Base-by-base conservation (phyloP, 2,888 invertebrate genomes). In the Neoitamus cyanurus region DNA sequence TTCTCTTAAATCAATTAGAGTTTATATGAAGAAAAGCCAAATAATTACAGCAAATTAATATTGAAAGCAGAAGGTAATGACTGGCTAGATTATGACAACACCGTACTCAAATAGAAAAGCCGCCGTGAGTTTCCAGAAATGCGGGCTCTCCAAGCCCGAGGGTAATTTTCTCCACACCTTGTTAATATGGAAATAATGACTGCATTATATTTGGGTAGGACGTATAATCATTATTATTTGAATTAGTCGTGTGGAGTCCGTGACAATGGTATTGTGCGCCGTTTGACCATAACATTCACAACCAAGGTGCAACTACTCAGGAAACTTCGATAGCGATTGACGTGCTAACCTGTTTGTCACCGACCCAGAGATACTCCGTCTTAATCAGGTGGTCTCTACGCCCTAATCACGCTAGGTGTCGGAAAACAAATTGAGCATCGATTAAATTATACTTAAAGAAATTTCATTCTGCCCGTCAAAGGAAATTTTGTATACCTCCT, bases 111-210 rank as follows among this genome's bases (percentile, higher is more conserved):
- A 36, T 37, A 82, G 82, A 68, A 82, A 69, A 82, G 34, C 69
- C 20, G 34, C 34, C 69, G 69, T 37, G 13, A 69, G 37, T 82
- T 37, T 82, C 82, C 69, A 69, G 37, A 82, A 36, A 69, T 34
- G 68, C 48, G 46, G 48, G 28, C 70, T 48, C 70, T 77, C 80
- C 83, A 37, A 36, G 69, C 37, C 31, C 30, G 82, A 82, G 82
- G 82, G 69, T 85, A 87, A 87, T 90, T 88, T 89, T 88, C 89
- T 91, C 90, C 91, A 90, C 91, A 91, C 91, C 91, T 91, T 90
- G 91, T 92, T 92, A 92, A 92, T 93, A 92, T 90, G 91, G 92
- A 92, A 91, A 91, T 91, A 91, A 91, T 91, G 91, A 91, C 90
- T 91, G 90, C 90, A 90, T 90, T 84, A 87, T 86, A 86, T 86